Evolutionary conservation across 2,888 invertebrate genomes (phyloP).

Genomic region (Itoplectis maculator): DNA sequence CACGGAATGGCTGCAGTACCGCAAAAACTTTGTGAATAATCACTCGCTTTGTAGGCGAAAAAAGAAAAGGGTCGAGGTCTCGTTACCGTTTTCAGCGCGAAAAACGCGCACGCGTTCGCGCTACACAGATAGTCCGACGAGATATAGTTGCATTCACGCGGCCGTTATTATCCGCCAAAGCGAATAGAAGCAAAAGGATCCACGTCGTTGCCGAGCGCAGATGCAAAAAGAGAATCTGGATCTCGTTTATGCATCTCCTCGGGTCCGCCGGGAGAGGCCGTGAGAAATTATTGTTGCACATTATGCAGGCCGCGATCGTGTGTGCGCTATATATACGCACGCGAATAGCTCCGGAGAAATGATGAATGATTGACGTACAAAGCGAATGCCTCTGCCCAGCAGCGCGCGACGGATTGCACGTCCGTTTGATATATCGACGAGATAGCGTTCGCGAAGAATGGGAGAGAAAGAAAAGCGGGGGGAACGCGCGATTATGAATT

Average conservation of each 20-base stretch:
- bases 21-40: conserved; percentile 22
- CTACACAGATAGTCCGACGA: background rate
- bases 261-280: conserved; percentile 44
- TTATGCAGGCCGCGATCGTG: conserved; percentile 17
- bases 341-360: conserved; percentile 51
- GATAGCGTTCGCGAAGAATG: conserved; percentile 35
- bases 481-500: conserved; percentile 54
- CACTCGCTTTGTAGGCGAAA: conserved; percentile 41
- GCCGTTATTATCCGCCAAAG: conserved; percentile 39
- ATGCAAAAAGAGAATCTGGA: conserved; percentile 54
- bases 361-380: conserved; percentile 66
- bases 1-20: background rate
- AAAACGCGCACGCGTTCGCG: conserved; percentile 24
- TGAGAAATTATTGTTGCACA: conserved; percentile 57
- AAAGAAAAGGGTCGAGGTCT: conserved; percentile 46
- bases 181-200: conserved; percentile 48
- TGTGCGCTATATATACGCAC: conserved; percentile 23
- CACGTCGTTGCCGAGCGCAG: conserved; percentile 8
- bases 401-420: conserved; percentile 63
- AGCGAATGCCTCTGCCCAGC: conserved; percentile 57
- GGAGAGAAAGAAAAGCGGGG: conserved; percentile 29
- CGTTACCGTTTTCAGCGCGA: conserved; percentile 28
- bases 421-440: conserved; percentile 63
- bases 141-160: conserved; percentile 23
- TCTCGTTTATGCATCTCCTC: conserved; percentile 57